Base-by-base conservation (phyloP, 2,113 vertebrate genomes). In the Gopherus flavomarginatus region DNA sequence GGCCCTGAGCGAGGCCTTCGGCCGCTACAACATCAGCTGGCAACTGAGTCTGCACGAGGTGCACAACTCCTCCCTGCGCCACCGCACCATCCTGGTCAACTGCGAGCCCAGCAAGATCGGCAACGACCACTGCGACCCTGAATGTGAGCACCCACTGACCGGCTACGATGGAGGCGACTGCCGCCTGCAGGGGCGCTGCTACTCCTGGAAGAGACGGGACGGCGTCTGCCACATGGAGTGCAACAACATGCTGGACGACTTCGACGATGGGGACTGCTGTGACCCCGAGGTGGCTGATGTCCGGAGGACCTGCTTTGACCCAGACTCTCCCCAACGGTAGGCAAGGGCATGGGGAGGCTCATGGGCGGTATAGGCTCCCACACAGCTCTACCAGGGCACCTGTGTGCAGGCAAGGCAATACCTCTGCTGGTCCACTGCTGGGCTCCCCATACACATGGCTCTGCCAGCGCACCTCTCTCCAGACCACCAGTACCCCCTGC, bases 261-360 rank as follows among this genome's bases (percentile, higher is more conserved):
- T 99, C 1, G 99, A 99, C 0, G 99, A 99, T 0, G 99, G 99
- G 0, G 99, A 99, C 98, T 99, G 99, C 98, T 99, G 99, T 0
- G 99, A 99, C 96, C 98, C 99, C 0, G 98, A 97, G 27, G 97
- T 98, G 90, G 98, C 99, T 0, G 98, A 99, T 0, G 98, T 99
- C 87, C 92, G 92, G 87, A 99, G 98, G 98, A 99, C 99, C 84
- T 99, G 99, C 98, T 99, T 99, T 1, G 99, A 99, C 96, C 99
- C 99, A 0, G 99, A 99, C 89, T 99, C 99, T 0, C 98, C 98
- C 54, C 98, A 98, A 93, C 98, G 99, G 99, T 99, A 98, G 80
- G 97, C 42, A n/a, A 98, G 98, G 26, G 57, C 1, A 14, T 17
- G 52, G 12, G 0, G 1, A 77, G 78, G 90, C 1, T 49, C 6